Percentiles rank a stretch among this genome's conserved stretches.
phyloP scores from a whole-genome alignment of 2,797 vertebrate species.

The Steatocranus sp. region DNA sequence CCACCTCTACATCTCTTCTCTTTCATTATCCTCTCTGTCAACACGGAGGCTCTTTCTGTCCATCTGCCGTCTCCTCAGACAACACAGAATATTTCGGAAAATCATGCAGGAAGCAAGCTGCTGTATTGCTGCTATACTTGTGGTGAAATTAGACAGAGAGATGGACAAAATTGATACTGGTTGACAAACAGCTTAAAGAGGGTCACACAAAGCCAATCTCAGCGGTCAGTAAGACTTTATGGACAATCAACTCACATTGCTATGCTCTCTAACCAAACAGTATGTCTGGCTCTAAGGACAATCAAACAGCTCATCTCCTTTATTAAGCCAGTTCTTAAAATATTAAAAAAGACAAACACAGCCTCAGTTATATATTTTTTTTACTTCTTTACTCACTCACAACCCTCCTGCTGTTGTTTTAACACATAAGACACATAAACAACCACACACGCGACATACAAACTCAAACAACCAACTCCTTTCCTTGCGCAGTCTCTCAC shows the following conservation, averaged over 20 bases:
- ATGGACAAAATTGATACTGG: background rate
- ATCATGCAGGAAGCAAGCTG: slow-evolving; percentile 2
- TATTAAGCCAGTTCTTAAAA: slow-evolving; percentile 26
- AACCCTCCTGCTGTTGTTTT: background rate
- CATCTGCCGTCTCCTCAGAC: background rate
- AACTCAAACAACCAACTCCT: slow-evolving; percentile 1
- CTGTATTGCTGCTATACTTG: slow-evolving; percentile 6
- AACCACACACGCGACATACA: slow-evolving; percentile 7
- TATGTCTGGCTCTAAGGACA: slow-evolving; percentile 22
- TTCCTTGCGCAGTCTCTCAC: slow-evolving; percentile 14
- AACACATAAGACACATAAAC: slow-evolving; percentile 3
- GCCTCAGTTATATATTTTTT: background rate
- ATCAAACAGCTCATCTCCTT: slow-evolving; percentile 20
- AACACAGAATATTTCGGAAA: background rate
- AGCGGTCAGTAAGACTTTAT: background rate
- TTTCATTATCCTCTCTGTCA: slow-evolving; percentile 20
- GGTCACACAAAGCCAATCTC: background rate
- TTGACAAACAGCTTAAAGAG: slow-evolving; percentile 14
- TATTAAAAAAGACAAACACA: background rate
- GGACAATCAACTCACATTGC: slow-evolving; percentile 34
- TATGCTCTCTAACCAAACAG: slow-evolving; percentile 14
- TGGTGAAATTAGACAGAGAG: background rate
- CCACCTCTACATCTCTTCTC: slow-evolving; percentile 25
- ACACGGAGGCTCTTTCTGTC: slow-evolving; percentile 1
- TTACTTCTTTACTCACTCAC: background rate